These are phyloP conservation scores for Sebastes ruberrimus DNA, from an alignment of 2,797 vertebrate genomes.

Conservation along the genomic window DNA sequence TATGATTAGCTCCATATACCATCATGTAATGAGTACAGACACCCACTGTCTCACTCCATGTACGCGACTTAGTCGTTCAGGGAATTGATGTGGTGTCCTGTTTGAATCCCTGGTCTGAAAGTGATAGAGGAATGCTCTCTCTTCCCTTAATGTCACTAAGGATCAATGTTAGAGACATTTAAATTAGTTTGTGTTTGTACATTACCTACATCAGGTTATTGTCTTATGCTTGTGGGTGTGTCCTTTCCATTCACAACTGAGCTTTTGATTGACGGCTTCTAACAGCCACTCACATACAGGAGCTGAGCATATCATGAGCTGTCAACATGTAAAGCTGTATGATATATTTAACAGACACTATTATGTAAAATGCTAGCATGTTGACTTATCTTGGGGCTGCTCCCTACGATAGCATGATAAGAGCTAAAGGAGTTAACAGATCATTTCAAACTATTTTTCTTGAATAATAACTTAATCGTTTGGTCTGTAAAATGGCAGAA, in stretches of 20 bases:
- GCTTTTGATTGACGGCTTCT: not conserved
- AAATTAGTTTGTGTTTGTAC: not conserved
- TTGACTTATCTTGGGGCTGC: not conserved
- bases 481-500: not conserved
- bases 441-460: not conserved
- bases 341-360: not conserved
- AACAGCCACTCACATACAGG: not conserved
- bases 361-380: not conserved
- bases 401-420: not conserved
- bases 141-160: not conserved
- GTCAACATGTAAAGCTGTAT: not conserved
- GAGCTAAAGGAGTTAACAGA: not conserved
- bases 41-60: not conserved
- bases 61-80: not conserved
- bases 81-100: not conserved
- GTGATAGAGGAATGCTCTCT: not conserved
- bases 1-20: constrained; percentile 61
- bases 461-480: not conserved
- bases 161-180: not conserved
- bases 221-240: not conserved
- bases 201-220: not conserved
- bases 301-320: not conserved
- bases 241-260: not conserved
- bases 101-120: not conserved
- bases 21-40: constrained; percentile 35